Evolutionary conservation across 2,797 vertebrate genomes (phyloP).

Genomic region (Natrix natrix): DNA sequence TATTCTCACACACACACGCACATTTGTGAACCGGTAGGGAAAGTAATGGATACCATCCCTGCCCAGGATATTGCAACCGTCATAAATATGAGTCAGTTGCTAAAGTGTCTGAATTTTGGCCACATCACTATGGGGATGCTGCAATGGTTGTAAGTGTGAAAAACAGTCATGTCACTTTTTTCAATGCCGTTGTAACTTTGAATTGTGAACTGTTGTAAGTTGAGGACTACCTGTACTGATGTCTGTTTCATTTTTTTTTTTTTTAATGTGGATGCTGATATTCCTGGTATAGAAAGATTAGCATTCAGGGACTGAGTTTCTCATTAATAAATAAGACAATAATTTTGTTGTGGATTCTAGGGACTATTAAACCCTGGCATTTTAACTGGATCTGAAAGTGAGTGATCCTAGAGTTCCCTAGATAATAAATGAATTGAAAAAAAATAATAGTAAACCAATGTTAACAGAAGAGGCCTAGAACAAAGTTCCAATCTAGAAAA

Average conservation of each 20-base stretch:
- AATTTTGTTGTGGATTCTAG: background rate
- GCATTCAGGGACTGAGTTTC: background rate
- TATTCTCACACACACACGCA: background rate
- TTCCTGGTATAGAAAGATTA: background rate
- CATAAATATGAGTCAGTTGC: background rate
- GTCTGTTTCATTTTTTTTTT: background rate
- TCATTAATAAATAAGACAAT: background rate
- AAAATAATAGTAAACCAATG: background rate
- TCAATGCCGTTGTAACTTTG: background rate
- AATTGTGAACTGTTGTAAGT: background rate
- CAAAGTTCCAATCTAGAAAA: background rate
- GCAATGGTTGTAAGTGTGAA: background rate
- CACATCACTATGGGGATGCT: background rate
- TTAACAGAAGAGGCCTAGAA: background rate
- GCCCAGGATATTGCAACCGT: background rate
- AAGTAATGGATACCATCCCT: too few species aligned
- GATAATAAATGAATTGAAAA: background rate
- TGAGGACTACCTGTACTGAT: background rate
- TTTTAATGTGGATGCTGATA: background rate
- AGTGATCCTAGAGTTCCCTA: background rate
- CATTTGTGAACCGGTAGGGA: too few species aligned
- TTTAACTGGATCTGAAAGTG: background rate
- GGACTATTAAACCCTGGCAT: background rate
- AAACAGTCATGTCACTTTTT: background rate
- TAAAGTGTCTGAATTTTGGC: background rate